A percentile compares a stretch with the other conserved stretches of the same genome.
Conservation (phyloP, 2,113 vertebrate species). For the Glaucidium brasilianum region DNA sequence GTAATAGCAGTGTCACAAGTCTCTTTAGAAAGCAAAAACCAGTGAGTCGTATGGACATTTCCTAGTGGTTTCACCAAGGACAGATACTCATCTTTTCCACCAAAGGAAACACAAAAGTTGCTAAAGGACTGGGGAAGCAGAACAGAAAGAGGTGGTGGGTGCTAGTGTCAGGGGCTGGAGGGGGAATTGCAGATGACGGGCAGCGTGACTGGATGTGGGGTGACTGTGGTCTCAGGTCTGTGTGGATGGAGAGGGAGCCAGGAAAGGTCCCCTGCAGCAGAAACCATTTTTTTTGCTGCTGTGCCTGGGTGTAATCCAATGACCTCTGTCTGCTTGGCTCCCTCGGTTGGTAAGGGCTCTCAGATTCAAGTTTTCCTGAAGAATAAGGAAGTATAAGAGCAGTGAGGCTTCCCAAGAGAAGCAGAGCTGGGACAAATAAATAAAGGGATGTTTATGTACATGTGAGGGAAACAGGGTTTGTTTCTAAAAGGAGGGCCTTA, state of each 20-base stretch:
- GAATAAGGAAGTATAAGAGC: not conserved
- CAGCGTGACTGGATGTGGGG: not conserved
- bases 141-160: not conserved
- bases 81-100: fast-evolving
- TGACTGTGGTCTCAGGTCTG: fast-evolving
- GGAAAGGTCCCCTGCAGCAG: not conserved
- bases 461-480: not conserved
- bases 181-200: not conserved
- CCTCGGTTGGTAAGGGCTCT: not conserved
- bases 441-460: not conserved
- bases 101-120: not conserved
- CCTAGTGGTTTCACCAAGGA: not conserved
- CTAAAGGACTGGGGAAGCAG: not conserved
- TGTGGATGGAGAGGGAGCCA: not conserved
- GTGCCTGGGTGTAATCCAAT: not conserved
- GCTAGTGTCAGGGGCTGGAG: fast-evolving
- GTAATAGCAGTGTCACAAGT: not conserved
- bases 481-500: not conserved
- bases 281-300: not conserved
- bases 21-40: not conserved
- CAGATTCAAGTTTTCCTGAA: not conserved
- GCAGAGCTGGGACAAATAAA: not conserved
- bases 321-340: not conserved
- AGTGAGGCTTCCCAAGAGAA: not conserved
- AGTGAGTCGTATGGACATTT: fast-evolving